Conservation (phyloP, 2,888 invertebrate genomes). For the Nymphalis urticae region DNA sequence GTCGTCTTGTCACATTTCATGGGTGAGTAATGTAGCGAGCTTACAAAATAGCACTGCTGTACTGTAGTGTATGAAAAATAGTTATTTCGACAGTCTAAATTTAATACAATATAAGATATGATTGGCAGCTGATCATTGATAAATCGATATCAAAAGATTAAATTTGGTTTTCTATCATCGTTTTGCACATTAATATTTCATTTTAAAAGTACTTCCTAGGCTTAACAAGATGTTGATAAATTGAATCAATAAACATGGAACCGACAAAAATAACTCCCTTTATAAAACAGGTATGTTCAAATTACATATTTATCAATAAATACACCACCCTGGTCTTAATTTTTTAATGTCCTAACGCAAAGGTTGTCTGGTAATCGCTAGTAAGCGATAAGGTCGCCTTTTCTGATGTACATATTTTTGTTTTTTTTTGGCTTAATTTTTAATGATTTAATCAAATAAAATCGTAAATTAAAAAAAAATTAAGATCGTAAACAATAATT, state of each 20-base stretch:
- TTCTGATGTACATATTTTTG: no score
- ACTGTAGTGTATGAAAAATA: no score
- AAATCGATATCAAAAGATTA: constrained; percentile 27
- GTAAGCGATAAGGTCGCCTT: no score
- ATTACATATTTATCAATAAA: neutral
- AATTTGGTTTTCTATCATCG: neutral
- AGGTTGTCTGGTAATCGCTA: no score
- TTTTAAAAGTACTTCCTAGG: neutral
- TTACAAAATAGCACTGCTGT: no score
- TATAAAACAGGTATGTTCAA: constrained; percentile 50
- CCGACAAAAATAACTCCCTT: constrained; percentile 47
- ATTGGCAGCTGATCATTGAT: constrained; percentile 9
- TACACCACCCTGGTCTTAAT: neutral
- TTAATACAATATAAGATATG: neutral
- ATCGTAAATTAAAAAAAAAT: no score
- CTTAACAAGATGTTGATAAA: neutral
- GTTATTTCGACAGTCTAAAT: neutral
- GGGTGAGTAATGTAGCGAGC: no score
- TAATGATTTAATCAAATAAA: no score
- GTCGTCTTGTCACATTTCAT: no score
- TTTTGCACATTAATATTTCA: neutral
- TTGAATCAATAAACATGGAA: neutral
- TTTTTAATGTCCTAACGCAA: no score
- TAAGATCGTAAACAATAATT: no score
- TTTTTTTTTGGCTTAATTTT: no score